A percentile compares a stretch with the other conserved stretches of the same genome.
Conservation (phyloP, 2,113 vertebrate species). For the Megalops atlanticus region DNA sequence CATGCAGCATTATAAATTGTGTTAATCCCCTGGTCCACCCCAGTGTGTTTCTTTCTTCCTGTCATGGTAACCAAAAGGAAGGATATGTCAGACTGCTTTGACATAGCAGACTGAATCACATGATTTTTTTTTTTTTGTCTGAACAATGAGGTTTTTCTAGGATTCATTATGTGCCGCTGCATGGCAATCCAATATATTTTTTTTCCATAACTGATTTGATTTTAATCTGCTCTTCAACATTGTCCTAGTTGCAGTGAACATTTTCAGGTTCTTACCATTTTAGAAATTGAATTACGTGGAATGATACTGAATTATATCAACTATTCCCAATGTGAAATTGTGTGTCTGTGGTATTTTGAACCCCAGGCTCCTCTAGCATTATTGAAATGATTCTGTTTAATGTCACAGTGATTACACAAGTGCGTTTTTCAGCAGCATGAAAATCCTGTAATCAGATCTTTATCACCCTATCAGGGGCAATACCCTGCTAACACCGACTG, state of each 20-base stretch:
- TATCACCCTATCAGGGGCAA: conserved; percentile 16
- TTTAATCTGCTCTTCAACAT: conserved; percentile 29
- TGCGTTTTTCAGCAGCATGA: conserved; percentile 9
- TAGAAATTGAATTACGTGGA: conserved; percentile 29
- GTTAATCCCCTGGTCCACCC: conserved; percentile 5
- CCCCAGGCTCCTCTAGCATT: conserved; percentile 18
- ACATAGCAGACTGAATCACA: neutral
- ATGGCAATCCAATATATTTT: conserved; percentile 33
- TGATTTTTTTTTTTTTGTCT: neutral
- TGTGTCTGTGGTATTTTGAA: neutral
- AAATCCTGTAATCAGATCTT: conserved; percentile 31
- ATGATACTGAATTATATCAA: conserved; percentile 32
- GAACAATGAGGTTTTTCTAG: conserved; percentile 6
- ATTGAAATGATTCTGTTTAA: conserved; percentile 27
- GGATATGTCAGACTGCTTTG: neutral
- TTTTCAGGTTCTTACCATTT: conserved; percentile 24
- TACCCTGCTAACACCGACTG: conserved; percentile 3
- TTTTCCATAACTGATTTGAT: conserved; percentile 32
- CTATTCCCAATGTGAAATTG: conserved; percentile 21
- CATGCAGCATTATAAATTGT: conserved; percentile 26
- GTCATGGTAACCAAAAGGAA: neutral
- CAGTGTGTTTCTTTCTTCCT: neutral
- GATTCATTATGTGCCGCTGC: conserved; percentile 31
- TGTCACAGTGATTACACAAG: conserved; percentile 18
- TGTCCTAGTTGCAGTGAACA: conserved; percentile 13